Base-by-base conservation (phyloP, 2,888 invertebrate species). In the Drosophila greeni region DNA sequence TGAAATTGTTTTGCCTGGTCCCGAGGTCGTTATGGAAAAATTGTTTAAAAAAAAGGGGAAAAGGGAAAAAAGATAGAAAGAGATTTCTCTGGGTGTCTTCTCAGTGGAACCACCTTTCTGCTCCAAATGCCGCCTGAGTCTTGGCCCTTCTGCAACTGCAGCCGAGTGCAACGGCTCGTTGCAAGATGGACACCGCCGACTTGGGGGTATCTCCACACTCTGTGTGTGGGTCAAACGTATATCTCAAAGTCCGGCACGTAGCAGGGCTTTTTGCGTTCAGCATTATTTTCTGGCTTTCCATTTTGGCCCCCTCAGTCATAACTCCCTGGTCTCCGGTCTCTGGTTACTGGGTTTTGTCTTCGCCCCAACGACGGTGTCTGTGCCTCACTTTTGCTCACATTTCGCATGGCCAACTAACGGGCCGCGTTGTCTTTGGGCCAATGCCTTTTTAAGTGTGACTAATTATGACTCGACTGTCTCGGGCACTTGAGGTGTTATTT, bases 361-460 rank as follows among this genome's bases (percentile, higher is more conserved):
- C 47, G 18, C 48, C 57, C 33, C n/a, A n/a, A n/a, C n/a, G 42
- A 11, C 29, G 65, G 37, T 58, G 60, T 60, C 56, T 57, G 45
- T 20, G 43, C 36, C 55, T 67, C 49, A 49, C 65, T 57, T 61
- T 55, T 68, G 69, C 73, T 82, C 78, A 78, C 74, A 74, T 78
- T 80, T 80, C 82, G 73, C 76, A 18, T 59, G 51, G 76, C 64
- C 67, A 68, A 76, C 66, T 75, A 81, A 81, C 83, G 76, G 83
- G 66, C 54, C 74, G 49, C 56, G 43, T 51, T 49, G 68, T 70
- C 72, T 76, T 66, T 57, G 76, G 83, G 81, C 76, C 83, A 81
- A 81, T 81, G 81, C 72, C 83, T 81, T 79, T 76, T 83, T 74
- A 83, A 81, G 81, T 81, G 83, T 83, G 82, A 81, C 80, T 82